A percentile compares a stretch with the other conserved stretches of the same genome.
Conservation (phyloP, 2,888 invertebrate genomes). For the Dugesia japonica region DNA sequence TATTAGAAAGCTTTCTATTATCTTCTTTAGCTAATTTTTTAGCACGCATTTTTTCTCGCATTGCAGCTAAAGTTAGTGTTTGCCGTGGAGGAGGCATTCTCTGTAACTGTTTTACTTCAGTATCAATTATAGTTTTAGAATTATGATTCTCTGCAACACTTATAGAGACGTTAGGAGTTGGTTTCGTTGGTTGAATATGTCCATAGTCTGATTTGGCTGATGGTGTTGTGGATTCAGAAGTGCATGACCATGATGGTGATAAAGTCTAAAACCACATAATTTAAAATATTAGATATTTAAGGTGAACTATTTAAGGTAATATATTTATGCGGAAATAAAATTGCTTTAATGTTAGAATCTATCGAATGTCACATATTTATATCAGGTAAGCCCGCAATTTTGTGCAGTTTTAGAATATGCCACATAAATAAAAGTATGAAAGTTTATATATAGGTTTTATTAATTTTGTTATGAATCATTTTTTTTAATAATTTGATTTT, state of each 20-base stretch:
- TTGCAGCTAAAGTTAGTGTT: slow-evolving; percentile 22
- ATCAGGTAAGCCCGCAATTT: too few species aligned
- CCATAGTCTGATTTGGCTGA: not conserved
- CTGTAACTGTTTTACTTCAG: not conserved
- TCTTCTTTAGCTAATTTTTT: not conserved
- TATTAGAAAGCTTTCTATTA: not conserved
- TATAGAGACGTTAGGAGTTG: not conserved
- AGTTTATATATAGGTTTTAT: too few species aligned
- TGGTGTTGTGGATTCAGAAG: not conserved
- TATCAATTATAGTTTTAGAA: not conserved
- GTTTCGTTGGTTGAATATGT: not conserved
- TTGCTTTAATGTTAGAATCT: too few species aligned
- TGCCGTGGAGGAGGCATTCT: slow-evolving; percentile 28
- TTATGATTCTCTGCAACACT: not conserved
- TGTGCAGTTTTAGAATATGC: too few species aligned
- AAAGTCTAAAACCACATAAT: not conserved
- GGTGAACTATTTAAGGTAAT: too few species aligned
- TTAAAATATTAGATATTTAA: too few species aligned
- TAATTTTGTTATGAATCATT: too few species aligned
- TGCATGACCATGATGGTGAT: not conserved
- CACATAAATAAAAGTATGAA: too few species aligned
- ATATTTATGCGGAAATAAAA: too few species aligned
- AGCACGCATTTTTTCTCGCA: slow-evolving; percentile 28
- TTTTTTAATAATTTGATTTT: too few species aligned
- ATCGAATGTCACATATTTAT: too few species aligned